phyloP scores from a whole-genome alignment of 2,797 vertebrate genomes.

The Anableps anableps region DNA sequence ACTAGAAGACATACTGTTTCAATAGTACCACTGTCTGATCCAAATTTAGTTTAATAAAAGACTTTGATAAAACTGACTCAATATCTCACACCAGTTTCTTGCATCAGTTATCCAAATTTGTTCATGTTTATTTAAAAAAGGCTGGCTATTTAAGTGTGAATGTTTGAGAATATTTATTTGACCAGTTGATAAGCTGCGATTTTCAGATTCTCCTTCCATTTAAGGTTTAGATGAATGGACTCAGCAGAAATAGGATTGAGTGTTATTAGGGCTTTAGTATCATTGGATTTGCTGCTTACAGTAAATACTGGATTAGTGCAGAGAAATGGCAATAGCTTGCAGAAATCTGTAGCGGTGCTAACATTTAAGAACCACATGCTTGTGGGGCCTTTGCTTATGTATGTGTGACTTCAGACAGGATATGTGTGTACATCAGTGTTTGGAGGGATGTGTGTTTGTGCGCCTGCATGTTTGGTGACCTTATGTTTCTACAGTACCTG shows the following conservation, averaged over 20 bases:
- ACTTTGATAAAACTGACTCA: constrained; percentile 23
- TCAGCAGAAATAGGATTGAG: constrained; percentile 59
- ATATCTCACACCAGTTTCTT: background rate
- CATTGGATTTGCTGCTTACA: constrained; percentile 56
- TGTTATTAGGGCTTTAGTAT: constrained; percentile 51
- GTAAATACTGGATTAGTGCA: constrained; percentile 63
- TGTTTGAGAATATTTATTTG: background rate
- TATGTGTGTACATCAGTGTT: background rate
- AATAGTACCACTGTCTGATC: constrained; percentile 31
- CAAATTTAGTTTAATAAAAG: constrained; percentile 26
- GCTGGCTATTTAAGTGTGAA: constrained; percentile 29
- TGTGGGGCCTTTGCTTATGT: constrained; percentile 10
- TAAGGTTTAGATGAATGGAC: constrained; percentile 22
- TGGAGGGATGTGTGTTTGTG: background rate
- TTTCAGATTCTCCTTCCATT: constrained; percentile 27
- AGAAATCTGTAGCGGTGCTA: constrained; percentile 44
- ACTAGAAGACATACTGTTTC: constrained; percentile 53
- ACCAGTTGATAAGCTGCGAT: constrained; percentile 4
- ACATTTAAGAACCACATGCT: constrained; percentile 17
- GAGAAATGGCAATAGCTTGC: constrained; percentile 32
- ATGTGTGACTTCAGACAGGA: constrained; percentile 14
- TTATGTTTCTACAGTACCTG: constrained; percentile 21
- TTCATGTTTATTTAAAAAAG: background rate
- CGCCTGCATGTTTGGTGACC: background rate
- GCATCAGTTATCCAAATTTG: background rate